A percentile compares a stretch with the other conserved stretches of the same genome.
phyloP scores from a whole-genome alignment of 2,888 invertebrate species.

The Bugula neritina region DNA sequence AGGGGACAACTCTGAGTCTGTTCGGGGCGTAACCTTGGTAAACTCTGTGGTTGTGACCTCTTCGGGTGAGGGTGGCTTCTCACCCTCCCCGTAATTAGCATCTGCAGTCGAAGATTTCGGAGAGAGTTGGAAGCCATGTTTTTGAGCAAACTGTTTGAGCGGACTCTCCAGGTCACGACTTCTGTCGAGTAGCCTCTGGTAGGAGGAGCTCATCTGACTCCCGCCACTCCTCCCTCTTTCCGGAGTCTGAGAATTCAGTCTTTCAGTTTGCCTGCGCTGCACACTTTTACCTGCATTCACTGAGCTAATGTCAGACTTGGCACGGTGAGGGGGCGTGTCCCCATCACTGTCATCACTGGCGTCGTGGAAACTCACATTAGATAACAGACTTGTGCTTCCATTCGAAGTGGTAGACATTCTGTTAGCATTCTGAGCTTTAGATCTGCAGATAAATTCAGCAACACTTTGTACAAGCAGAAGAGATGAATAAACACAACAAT shows the following conservation, averaged over 20 bases:
- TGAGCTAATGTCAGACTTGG: too few relatives aligned
- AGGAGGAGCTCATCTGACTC: background rate
- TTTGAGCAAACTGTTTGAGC: conserved; percentile 24
- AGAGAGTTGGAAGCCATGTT: conserved; percentile 14
- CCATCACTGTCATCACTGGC: background rate
- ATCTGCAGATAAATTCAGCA: background rate
- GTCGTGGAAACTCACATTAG: conserved; percentile 23
- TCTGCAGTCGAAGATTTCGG: background rate
- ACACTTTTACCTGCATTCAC: background rate
- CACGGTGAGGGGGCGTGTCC: background rate
- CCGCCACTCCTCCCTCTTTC: background rate
- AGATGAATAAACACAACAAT: too few relatives aligned
- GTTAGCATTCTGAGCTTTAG: background rate
- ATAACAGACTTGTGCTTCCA: conserved; percentile 9
- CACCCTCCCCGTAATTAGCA: background rate
- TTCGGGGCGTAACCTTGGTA: conserved; percentile 12
- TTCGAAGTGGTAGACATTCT: conserved; percentile 7
- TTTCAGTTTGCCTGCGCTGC: background rate
- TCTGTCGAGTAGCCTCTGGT: conserved; percentile 13
- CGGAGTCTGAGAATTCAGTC: background rate
- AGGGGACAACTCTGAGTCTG: conserved; percentile 8
- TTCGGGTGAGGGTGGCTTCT: background rate
- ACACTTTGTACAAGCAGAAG: too few relatives aligned
- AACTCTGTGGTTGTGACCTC: background rate
- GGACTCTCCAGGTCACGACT: conserved; percentile 25